Evolutionary conservation across 37 sponge, comb jelly and placozoan species (phyloP), one percentile per base, ranked within the genome.

Genomic region (Mnemiopsis leidyi): DNA sequence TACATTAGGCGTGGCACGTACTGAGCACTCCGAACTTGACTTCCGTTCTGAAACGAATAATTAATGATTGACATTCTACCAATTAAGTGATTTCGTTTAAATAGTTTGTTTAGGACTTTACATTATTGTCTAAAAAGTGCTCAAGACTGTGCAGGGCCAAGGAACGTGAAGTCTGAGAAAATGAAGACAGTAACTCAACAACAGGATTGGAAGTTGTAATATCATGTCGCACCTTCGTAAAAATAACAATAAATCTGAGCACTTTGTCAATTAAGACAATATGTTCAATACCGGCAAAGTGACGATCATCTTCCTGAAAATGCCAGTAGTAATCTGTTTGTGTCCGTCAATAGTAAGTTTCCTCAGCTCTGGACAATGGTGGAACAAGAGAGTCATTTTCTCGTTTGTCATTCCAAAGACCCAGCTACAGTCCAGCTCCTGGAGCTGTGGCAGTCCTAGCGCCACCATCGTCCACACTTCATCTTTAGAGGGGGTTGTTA

Each of bases 301-400:
- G 29, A 85, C 75, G 3, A 71, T 39, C 28, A 85, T 85, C 35
- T 39, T 38, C 30, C 90, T 38, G 29, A 85, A 85, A 25, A n/a
- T 25, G 25, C 7, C 61, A 3, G 35, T 85, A n/a, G 90, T 85
- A 26, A 85, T 85, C 16, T 28, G 32, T 61, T 85, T 85, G 90
- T 85, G 90, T 2, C 90, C 90, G 90, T 85, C 90, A 33, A 85
- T 85, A 85, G 40, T 85, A 2, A 85, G 90, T 0, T 32, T 39
- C 35, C 29, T 40, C 16, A 85, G 48, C 36, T 26, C 9, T n/a
- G 39, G 28, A 26, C 61, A 85, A n/a, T 85, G 90, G 24, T 13
- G n/a, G 28, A 85, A 85, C 13, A 85, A 61, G 5, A 85, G 90
- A 21, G 90, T 3, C 0, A 85, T 16, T 3, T 85, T 38, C n/a